Base-by-base conservation (phyloP, 2,113 vertebrate species). In the Leiothrix lutea region DNA sequence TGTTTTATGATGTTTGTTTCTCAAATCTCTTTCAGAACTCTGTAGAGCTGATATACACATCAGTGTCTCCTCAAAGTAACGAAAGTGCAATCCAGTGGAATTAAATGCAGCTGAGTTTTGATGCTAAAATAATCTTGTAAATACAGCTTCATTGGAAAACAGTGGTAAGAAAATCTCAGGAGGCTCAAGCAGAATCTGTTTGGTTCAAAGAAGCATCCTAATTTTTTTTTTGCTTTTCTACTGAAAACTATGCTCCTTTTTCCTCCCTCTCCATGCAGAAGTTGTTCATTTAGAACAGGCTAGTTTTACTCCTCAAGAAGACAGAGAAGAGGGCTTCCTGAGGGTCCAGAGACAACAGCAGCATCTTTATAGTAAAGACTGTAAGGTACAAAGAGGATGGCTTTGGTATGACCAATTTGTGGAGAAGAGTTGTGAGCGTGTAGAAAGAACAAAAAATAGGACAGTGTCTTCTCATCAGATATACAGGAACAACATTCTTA, bases 81-180 rank as follows among this genome's bases (percentile, higher is more conserved):
- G 84, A 24, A 92, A 96, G 42, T 86, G 70, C 74, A 94, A 89
- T 86, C 65, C 86, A 91, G 48, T 79, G 70, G 92, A 94, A 91
- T 94, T 94, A 94, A 97, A 88, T 60, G 44, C 38, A 73, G 60
- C 83, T 87, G 51, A 86, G 53, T 90, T 96, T 91, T 95, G 78
- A 92, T 80, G 62, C 86, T 67, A 94, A 94, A 95, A 91, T 90
- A 84, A 94, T 95, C 85, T 94, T 94, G 86, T 64, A 91, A 96
- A 91, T 50, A 54, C 72, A 82, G 61, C 79, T 92, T 84, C 88
- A 60, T 58, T 4, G 25, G 54, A 33, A 78, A 92, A 79, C 31
- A 58, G 40, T 14, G 18, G 15, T 12, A 45, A 65, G 72, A 86
- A 94, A 84, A 91, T 89, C 94, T 92, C 92, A 38, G 50, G 69